A percentile compares a stretch with the other conserved stretches of the same genome.
These are phyloP conservation scores for Cryptoblepharus egeriae DNA, from an alignment of 2,797 vertebrate genomes.

Conservation along the genomic window DNA sequence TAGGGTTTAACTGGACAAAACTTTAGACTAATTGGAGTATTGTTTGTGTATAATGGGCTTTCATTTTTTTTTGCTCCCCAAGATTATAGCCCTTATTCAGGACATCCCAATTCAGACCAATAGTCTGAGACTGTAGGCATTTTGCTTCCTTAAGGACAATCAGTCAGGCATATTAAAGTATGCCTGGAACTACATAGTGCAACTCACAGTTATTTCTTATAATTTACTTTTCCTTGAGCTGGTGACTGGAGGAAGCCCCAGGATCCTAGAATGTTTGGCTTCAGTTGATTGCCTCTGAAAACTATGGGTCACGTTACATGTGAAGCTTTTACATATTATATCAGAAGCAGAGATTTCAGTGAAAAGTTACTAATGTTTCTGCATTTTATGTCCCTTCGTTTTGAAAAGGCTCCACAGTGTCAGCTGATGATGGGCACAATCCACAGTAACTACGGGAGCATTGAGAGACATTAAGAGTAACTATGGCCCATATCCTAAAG, in stretches of 20 bases:
- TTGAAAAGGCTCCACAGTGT: background rate
- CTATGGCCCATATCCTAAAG: too few species aligned
- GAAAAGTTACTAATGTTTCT: too few species aligned
- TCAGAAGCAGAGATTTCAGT: background rate
- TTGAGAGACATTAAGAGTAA: too few species aligned
- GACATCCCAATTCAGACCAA: background rate
- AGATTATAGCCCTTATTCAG: background rate
- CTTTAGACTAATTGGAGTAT: background rate
- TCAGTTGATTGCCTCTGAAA: background rate
- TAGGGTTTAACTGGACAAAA: background rate
- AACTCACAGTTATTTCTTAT: background rate
- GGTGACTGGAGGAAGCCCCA: background rate
- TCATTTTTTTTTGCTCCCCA: background rate
- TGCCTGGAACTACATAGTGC: background rate
- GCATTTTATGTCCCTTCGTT: background rate
- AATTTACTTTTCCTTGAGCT: too few species aligned
- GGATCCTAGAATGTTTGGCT: background rate
- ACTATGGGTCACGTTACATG: too few species aligned
- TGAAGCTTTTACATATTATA: background rate
- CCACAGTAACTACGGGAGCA: too few species aligned
- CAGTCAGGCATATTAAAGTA: background rate
- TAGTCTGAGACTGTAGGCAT: background rate
- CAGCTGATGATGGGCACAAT: background rate
- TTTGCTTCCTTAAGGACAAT: background rate
- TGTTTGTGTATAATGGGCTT: background rate